A percentile compares a stretch with the other conserved stretches of the same genome.
Conservation (phyloP, 2,888 invertebrate genomes). For the Cactoblastis cactorum region DNA sequence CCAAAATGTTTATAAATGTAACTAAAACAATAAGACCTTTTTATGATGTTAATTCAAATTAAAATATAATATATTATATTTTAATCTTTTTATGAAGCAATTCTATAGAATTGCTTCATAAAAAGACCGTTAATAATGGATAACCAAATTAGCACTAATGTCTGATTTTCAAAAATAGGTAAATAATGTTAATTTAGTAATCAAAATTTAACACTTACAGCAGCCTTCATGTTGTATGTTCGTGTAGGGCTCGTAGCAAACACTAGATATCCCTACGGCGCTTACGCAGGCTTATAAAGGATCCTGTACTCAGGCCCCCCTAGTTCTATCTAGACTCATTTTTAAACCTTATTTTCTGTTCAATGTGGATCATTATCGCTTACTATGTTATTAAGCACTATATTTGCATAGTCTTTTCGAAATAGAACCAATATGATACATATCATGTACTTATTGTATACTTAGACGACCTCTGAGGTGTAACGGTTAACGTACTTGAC, state of each 20-base stretch:
- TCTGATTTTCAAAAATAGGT: no score
- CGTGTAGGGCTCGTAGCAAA: conserved; percentile 24
- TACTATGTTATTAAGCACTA: neutral
- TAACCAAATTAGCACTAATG: no score
- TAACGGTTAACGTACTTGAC: no score
- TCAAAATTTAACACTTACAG: conserved; percentile 33
- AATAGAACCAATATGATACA: neutral
- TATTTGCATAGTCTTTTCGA: neutral
- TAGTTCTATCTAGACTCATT: neutral
- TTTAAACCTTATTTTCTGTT: neutral
- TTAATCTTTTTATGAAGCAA: no score
- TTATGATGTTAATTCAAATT: no score
- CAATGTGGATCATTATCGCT: neutral
- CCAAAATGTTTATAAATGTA: no score
- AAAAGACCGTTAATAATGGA: no score
- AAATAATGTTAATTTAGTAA: neutral
- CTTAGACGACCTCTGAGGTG: no score
- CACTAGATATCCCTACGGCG: conserved; percentile 34
- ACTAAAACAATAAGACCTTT: no score
- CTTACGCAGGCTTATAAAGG: conserved; percentile 30
- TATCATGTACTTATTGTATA: no score
- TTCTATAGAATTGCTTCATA: no score
- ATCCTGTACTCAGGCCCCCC: conserved; percentile 21
- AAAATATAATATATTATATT: no score
- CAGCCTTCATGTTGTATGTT: conserved; percentile 39